phyloP scores from a whole-genome alignment of 2,113 vertebrate species.

The Petromus typicus region DNA sequence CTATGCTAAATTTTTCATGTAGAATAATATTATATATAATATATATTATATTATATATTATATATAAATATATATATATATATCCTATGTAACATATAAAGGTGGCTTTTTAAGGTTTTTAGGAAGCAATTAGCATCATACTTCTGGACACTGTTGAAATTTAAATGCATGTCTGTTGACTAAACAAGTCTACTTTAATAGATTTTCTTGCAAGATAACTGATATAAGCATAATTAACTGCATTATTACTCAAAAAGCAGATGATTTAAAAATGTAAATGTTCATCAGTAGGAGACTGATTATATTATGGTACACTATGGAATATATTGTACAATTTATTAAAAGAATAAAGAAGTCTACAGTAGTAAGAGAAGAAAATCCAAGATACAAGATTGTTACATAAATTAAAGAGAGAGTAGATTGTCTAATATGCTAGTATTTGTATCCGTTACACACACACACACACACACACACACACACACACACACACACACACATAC shows the following conservation, averaged over 20 bases:
- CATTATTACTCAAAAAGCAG: not conserved
- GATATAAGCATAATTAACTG: not conserved
- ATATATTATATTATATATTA: too few relatives aligned
- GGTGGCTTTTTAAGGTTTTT: not conserved
- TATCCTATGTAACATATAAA: not conserved
- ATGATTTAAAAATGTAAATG: not conserved
- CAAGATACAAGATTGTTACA: slow-evolving; percentile 6
- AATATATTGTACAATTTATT: not conserved
- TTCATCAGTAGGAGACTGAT: not conserved
- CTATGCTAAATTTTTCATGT: not conserved
- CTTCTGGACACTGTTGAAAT: not conserved
- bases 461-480: not conserved
- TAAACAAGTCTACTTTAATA: not conserved
- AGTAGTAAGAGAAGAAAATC: not conserved
- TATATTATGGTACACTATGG: not conserved
- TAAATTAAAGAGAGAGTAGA: not conserved
- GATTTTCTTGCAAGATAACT: slow-evolving; percentile 22
- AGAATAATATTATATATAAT: not conserved
- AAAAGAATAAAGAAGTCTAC: not conserved
- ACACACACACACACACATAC: not conserved
- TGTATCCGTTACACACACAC: not conserved
- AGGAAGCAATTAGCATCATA: not conserved
- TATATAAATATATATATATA: not conserved
- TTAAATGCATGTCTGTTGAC: not conserved
- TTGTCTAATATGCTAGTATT: not conserved